Percentiles rank a stretch among this genome's conserved stretches.
Conservation (phyloP, 2,888 invertebrate species). For the Chymomyza fuscimana region DNA sequence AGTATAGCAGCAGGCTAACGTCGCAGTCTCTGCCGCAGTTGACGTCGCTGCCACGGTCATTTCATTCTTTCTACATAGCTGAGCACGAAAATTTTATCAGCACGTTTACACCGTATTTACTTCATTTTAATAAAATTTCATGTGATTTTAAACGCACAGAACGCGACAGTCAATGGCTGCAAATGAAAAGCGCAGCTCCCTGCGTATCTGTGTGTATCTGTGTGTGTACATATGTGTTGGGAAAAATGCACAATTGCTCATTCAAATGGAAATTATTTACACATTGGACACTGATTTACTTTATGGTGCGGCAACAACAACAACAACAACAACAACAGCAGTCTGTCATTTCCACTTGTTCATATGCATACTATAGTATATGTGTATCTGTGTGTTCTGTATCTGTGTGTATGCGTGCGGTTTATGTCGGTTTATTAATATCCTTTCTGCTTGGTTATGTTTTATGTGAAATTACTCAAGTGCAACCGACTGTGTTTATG, state of each 20-base stretch:
- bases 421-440: conserved; percentile 75
- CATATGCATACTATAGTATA: conserved; percentile 21
- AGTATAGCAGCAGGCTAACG: neutral
- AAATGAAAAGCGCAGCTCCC: conserved; percentile 61
- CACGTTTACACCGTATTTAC: conserved; percentile 79
- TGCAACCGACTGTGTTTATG: conserved; percentile 69
- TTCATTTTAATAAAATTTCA: conserved; percentile 78
- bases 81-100: conserved; percentile 77
- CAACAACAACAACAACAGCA: conserved; percentile 31
- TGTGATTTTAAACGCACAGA: conserved; percentile 71
- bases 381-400: conserved; percentile 13
- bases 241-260: conserved; percentile 77
- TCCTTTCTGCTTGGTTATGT: conserved; percentile 73
- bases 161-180: conserved; percentile 41
- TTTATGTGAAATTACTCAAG: conserved; percentile 74
- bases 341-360: conserved; percentile 55
- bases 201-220: neutral
- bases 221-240: conserved; percentile 30
- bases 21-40: conserved; percentile 15
- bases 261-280: conserved; percentile 79
- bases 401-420: conserved; percentile 42
- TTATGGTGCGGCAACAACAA: conserved; percentile 51
- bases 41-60: conserved; percentile 26
- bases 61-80: conserved; percentile 67
- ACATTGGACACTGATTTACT: conserved; percentile 75